Conservation (phyloP, 2,797 vertebrate species). For the Leuciscus waleckii region DNA sequence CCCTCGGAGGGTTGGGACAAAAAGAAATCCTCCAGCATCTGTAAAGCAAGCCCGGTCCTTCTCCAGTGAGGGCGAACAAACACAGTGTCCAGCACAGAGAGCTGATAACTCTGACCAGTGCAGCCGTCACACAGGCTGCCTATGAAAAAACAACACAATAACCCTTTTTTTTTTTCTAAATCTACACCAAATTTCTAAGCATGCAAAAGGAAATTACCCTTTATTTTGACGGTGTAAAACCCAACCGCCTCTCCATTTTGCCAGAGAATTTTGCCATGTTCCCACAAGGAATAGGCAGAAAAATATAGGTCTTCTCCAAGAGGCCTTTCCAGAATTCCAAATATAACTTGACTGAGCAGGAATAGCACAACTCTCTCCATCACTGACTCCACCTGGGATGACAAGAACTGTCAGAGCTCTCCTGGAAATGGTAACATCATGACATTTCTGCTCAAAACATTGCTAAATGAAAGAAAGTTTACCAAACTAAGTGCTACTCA, state of each 20-base stretch:
- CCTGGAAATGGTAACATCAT: neutral
- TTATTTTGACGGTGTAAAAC: conserved; percentile 90
- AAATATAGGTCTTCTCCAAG: conserved; percentile 77
- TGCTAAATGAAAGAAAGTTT: too few relatives aligned
- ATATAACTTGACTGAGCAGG: conserved; percentile 87
- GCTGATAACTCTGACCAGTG: conserved; percentile 80
- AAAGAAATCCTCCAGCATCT: conserved; percentile 90
- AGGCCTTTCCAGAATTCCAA: conserved; percentile 81
- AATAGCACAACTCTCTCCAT: conserved; percentile 90
- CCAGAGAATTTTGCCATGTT: conserved; percentile 91
- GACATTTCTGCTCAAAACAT: neutral
- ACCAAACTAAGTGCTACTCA: conserved; percentile 64
- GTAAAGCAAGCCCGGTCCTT: conserved; percentile 82
- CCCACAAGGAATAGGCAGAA: conserved; percentile 80
- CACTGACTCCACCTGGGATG: conserved; percentile 83
- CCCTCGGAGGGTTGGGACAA: conserved; percentile 78
- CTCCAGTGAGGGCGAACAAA: conserved; percentile 82
- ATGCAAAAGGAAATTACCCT: conserved; percentile 75
- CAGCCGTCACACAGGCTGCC: conserved; percentile 77
- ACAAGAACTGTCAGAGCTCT: conserved; percentile 3
- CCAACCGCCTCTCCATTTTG: conserved; percentile 82
- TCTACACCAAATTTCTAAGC: neutral
- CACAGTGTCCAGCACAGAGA: conserved; percentile 89
- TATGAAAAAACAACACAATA: neutral
- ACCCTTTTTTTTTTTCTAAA: neutral